Base-by-base conservation (phyloP, 2,797 vertebrate genomes). In the Adelosebastes latens region DNA sequence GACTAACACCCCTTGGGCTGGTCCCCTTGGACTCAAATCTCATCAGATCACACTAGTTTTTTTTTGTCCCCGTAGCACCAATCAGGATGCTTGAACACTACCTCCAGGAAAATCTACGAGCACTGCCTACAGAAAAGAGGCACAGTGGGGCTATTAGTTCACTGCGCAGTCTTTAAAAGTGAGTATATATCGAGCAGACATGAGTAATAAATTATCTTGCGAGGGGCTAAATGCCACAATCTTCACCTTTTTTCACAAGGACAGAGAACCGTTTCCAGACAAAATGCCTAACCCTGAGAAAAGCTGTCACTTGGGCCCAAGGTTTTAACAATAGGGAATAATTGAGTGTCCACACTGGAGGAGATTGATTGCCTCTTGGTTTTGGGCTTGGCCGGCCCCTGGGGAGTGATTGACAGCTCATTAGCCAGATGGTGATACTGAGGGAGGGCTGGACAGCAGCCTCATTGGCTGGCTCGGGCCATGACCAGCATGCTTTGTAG, bases 361-460 rank as follows among this genome's bases (percentile, higher is more conserved):
- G 68, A 92, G 91, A 94, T 91, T 89, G 93, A 95, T 92, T 87
- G 89, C 84, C 76, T 88, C 80, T 86, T 75, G 85, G 87, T 89
- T 87, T 82, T 80, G 75, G 88, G 87, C 78, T 88, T 81, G 87
- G 84, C 77, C 46, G 42, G 84, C 81, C 82, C 88, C 88, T 69
- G 80, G 91, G 89, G 91, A 87, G 87, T 89, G 94, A 94, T 75
- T 88, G 95, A 94, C 93, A 94, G 87, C 80, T 93, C 94, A 94
- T 95, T 94, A 94, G 92, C 87, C 94, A 95, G 94, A 95, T 95
- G 94, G 95, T 80, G 68, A 71, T 82, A 74, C 88, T 88, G 82
- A 82, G 81, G 84, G 87, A 83, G 81, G 88, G 86, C 80, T 84
- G 83, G 88, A 89, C 64, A 80, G 75, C 62, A 73, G 75, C 75